A percentile compares a stretch with the other conserved stretches of the same genome.
These are phyloP conservation scores for Drosophila robusta DNA, from an alignment of 2,888 invertebrate species.

Conservation along the genomic window DNA sequence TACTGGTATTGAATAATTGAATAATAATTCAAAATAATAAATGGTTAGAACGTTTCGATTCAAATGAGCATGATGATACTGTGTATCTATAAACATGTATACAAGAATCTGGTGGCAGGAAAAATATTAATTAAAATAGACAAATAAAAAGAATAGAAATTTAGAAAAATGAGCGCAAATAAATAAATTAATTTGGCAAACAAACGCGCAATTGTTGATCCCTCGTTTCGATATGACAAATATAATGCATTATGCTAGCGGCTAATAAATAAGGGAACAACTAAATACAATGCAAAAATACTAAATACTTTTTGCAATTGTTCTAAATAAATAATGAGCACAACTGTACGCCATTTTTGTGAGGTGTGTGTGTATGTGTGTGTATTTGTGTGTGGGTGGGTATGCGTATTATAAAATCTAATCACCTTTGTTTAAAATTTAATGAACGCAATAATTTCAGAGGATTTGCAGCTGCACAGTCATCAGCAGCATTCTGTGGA, in stretches of 20 bases:
- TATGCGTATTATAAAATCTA: constrained; percentile 76
- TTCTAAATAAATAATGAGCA: constrained; percentile 76
- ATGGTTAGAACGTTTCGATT: neutral
- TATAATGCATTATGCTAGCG: constrained; percentile 56
- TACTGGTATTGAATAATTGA: constrained; percentile 50
- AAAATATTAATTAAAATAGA: constrained; percentile 65
- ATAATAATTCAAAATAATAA: constrained; percentile 19
- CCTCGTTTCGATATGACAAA: constrained; percentile 59
- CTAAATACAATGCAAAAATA: constrained; percentile 46
- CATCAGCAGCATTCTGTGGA: constrained; percentile 16
- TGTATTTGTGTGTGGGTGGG: constrained; percentile 12
- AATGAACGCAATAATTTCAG: constrained; percentile 79
- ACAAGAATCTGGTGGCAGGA: constrained; percentile 1
- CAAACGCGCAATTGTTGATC: constrained; percentile 58
- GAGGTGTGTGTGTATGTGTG: constrained; percentile 5
- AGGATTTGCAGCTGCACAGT: constrained; percentile 62
- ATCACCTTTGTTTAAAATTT: constrained; percentile 82
- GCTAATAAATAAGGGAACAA: constrained; percentile 64
- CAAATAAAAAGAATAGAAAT: constrained; percentile 41
- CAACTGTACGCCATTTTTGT: constrained; percentile 54
- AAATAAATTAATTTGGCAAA: constrained; percentile 52
- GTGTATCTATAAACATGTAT: neutral
- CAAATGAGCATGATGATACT: neutral
- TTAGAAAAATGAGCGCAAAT: constrained; percentile 50
- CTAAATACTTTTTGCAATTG: constrained; percentile 62